These are phyloP conservation scores for Araneus ventricosus DNA, from an alignment of 1,140 invertebrate genomes.

Conservation along the genomic window DNA sequence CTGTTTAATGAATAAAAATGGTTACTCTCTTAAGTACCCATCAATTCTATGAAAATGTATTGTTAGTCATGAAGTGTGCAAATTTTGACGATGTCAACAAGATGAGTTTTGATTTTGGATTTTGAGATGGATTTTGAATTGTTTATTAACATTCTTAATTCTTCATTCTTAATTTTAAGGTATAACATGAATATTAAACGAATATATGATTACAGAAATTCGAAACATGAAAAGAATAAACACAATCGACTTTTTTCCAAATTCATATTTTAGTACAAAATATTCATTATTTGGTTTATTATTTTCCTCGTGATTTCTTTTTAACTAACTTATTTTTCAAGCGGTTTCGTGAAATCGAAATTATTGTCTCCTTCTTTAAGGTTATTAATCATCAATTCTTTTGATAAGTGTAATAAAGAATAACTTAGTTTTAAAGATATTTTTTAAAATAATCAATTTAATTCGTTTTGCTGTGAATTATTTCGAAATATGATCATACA, in stretches of 20 bases:
- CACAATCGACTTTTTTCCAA: not conserved
- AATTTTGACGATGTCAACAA: too few relatives aligned
- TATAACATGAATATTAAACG: not conserved
- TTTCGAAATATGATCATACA: too few relatives aligned
- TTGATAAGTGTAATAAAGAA: not conserved
- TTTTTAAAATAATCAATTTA: not conserved
- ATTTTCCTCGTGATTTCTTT: too few relatives aligned
- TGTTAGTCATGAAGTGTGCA: too few relatives aligned
- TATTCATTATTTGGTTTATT: not conserved
- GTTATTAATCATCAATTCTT: not conserved
- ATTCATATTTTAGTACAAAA: not conserved
- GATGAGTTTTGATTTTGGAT: too few relatives aligned
- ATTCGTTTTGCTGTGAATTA: too few relatives aligned
- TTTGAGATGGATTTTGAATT: too few relatives aligned
- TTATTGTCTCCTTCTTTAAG: not conserved
- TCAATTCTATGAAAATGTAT: too few relatives aligned
- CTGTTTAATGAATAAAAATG: too few relatives aligned
- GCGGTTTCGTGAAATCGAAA: not conserved
- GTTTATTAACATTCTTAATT: too few relatives aligned
- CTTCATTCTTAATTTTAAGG: slow-evolving; percentile 7
- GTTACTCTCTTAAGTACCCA: too few relatives aligned
- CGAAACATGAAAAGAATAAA: not conserved
- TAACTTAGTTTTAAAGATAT: not conserved
- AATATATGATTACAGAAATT: not conserved
- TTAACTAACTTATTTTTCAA: not conserved